Base-by-base conservation (phyloP, 2,797 vertebrate species). In the Thamnophis elegans region DNA sequence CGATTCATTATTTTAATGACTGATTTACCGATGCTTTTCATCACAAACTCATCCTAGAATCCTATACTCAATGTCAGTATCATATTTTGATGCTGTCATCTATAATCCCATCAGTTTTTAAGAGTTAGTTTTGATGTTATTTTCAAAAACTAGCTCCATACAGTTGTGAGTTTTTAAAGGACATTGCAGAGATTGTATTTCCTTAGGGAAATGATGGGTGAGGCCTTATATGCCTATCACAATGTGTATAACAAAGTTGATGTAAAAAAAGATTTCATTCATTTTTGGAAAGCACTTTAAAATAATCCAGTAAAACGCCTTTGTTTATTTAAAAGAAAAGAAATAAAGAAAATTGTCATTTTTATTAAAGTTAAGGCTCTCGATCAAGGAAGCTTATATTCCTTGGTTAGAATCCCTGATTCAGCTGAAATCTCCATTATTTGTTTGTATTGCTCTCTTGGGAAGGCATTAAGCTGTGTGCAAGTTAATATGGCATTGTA, bases 301-400 rank as follows among this genome's bases (percentile, higher is more conserved):
- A 42, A 92, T 90, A 12, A 86, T 92, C 78, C 91, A 85, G 95
- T 93, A 88, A 96, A 95, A 95, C 54, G n/a, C 7, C 54, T 28
- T n/a, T 87, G 85, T 68, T 47, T 60, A 58, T 12, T 26, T 11
- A 82, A 2, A 93, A n/a, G n/a, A 53, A 92, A 78, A 11, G 36
- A 96, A 25, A 92, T 54, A 13, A 47, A 36, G 26, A 90, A 90
- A 95, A 95, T 20, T 53, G 42, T 91, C 89, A 16, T n/a, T 93
- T 9, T 56, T 96, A n/a, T 54, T 95, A 90, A 54, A 36, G 93
- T 93, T 89, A 56, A 92, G 6, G 90, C 62, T 88, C 94, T 56
- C 5, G 78, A 92, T 85, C 65, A 91, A 94, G 78, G 5, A 91
- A 85, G 20, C 65, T 47, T 16, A 96, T 94, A 94, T 92, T 26